Evolutionary conservation across 2,113 vertebrate species (phyloP).

Genomic region (Chelonoidis abingdonii): DNA sequence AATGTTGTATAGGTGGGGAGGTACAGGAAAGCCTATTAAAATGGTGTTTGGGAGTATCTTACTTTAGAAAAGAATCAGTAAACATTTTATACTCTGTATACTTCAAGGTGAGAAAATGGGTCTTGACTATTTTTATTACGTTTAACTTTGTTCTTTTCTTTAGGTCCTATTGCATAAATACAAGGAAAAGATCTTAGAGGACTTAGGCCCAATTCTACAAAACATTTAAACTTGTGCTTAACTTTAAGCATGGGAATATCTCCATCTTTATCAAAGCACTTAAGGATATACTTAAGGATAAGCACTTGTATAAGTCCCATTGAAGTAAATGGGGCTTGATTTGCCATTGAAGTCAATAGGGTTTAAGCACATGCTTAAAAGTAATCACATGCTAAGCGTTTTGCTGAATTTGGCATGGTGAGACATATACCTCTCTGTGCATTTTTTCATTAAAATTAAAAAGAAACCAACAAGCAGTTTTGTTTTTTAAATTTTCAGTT

Average conservation of each 20-base stretch:
- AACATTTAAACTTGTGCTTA: neutral
- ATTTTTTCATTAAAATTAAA: neutral
- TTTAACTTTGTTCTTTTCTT: neutral
- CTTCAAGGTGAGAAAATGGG: neutral
- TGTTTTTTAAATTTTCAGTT: neutral
- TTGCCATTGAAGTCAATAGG: too few relatives aligned
- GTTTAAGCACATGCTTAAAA: neutral
- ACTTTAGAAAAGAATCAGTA: neutral
- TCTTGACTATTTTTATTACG: neutral
- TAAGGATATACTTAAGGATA: neutral
- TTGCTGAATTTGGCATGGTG: neutral
- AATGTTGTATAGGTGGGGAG: rapidly evolving
- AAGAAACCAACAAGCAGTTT: neutral
- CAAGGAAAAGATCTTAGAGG: neutral
- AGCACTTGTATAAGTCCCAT: neutral
- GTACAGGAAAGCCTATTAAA: neutral
- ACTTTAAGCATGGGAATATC: rapidly evolving
- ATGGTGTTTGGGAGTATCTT: neutral
- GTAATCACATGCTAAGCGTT: neutral
- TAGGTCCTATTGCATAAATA: neutral
- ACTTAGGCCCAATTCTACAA: neutral
- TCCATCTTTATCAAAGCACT: neutral
- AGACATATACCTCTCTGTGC: neutral
- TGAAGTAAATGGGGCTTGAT: neutral
- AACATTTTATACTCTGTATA: neutral